Evolutionary conservation across 2,113 vertebrate genomes (phyloP).

Genomic region (Phaethornis superciliosus): DNA sequence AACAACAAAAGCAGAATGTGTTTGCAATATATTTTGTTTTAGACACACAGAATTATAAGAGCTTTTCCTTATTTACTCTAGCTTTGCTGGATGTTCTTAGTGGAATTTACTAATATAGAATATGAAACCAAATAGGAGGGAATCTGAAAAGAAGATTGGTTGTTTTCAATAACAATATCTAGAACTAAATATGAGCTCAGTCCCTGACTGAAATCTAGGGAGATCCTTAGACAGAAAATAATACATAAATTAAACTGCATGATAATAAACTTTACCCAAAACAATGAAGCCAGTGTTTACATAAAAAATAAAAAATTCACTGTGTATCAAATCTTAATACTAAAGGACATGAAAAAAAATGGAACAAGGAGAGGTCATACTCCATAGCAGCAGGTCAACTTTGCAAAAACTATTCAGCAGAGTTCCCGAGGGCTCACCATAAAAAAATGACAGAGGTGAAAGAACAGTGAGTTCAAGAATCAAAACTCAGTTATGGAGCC

Average conservation of each 20-base stretch:
- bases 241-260: not conserved
- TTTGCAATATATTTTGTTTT: not conserved
- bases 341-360: constrained; percentile 3
- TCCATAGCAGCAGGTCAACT: constrained; percentile 15
- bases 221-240: not conserved
- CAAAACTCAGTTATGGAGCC: constrained; percentile 15
- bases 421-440: constrained; percentile 31
- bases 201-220: not conserved
- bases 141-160: not conserved
- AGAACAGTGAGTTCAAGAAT: constrained; percentile 24
- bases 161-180: not conserved
- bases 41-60: not conserved
- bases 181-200: not conserved
- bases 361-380: constrained; percentile 6
- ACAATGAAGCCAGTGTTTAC: not conserved
- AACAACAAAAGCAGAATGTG: not conserved
- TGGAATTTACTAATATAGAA: not conserved
- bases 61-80: not conserved
- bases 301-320: constrained; percentile 10
- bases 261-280: not conserved
- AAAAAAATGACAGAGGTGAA: not conserved
- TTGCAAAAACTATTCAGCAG: constrained; percentile 49
- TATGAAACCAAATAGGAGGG: not conserved
- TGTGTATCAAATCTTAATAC: not conserved
- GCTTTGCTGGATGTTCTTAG: not conserved